These are phyloP conservation scores for Andricus quercusramuli DNA, from an alignment of 2,888 invertebrate species.

Conservation along the genomic window DNA sequence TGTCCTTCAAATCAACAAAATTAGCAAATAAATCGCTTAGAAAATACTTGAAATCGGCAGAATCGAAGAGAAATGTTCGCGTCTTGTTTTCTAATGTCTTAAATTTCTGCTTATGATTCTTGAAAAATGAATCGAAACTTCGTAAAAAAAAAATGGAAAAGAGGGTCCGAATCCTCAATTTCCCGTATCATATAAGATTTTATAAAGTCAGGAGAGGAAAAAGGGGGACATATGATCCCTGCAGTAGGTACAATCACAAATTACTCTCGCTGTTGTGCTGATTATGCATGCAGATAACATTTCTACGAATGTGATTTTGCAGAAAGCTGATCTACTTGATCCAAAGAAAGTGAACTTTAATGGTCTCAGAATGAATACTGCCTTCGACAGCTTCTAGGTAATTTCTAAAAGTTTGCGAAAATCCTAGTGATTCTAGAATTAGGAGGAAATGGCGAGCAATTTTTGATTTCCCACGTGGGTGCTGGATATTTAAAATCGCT, in stretches of 20 bases:
- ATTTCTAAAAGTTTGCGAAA: background rate
- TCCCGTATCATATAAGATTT: too few relatives aligned
- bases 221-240: too few relatives aligned
- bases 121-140: too few relatives aligned
- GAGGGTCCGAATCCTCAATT: too few relatives aligned
- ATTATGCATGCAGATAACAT: background rate
- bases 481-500: slow-evolving; percentile 39
- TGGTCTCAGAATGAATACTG: background rate
- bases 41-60: too few relatives aligned
- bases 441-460: slow-evolving; percentile 14
- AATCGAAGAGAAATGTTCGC: too few relatives aligned
- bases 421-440: background rate
- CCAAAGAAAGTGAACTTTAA: background rate
- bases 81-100: too few relatives aligned
- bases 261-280: background rate
- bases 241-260: background rate
- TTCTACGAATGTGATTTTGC: background rate
- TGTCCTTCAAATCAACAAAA: too few relatives aligned
- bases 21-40: too few relatives aligned
- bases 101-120: too few relatives aligned
- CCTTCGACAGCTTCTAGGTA: background rate
- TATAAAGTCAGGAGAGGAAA: too few relatives aligned
- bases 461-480: slow-evolving; percentile 52
- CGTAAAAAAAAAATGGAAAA: too few relatives aligned
- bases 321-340: background rate